Evolutionary conservation across 2,888 invertebrate genomes (phyloP).

Genomic region (Incurvaria masculella): DNA sequence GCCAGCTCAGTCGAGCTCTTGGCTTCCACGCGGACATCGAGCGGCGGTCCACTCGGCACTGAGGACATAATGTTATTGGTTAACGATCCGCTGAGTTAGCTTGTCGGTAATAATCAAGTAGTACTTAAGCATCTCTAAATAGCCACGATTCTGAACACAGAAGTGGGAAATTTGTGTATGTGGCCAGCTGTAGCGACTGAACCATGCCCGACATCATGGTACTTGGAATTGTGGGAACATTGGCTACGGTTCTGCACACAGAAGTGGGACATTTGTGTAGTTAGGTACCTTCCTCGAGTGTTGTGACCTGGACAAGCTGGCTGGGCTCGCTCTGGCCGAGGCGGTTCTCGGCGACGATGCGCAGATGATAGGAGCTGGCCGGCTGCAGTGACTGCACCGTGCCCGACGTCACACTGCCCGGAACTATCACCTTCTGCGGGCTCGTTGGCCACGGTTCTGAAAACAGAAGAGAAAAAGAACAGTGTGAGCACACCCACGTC

Average conservation of each 20-base stretch:
- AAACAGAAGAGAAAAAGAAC: conserved; percentile 15
- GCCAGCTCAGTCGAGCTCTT: conserved; percentile 82
- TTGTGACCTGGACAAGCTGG: conserved; percentile 80
- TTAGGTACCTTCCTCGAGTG: conserved; percentile 69
- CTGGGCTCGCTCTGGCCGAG: conserved; percentile 85
- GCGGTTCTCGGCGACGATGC: conserved; percentile 87
- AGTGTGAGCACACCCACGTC: background rate
- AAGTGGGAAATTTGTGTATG: conserved; percentile 22
- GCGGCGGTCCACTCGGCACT: conserved; percentile 78
- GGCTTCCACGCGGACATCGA: conserved; percentile 78
- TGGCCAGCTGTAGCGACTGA: conserved; percentile 79
- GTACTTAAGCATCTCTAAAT: too few relatives aligned
- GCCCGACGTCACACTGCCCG: conserved; percentile 78
- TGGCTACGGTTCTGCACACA: too few relatives aligned
- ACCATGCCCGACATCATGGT: conserved; percentile 77
- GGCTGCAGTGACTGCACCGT: conserved; percentile 80
- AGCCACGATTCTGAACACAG: too few relatives aligned
- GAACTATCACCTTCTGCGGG: conserved; percentile 76
- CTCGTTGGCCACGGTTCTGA: conserved; percentile 79
- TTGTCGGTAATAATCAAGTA: too few relatives aligned
- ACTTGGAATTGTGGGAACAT: conserved; percentile 79
- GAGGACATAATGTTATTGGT: too few relatives aligned
- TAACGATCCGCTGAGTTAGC: too few relatives aligned
- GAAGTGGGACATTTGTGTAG: too few relatives aligned
- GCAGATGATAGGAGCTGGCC: conserved; percentile 82